Base-by-base conservation (phyloP, 2,797 vertebrate genomes). In the Channa striata region DNA sequence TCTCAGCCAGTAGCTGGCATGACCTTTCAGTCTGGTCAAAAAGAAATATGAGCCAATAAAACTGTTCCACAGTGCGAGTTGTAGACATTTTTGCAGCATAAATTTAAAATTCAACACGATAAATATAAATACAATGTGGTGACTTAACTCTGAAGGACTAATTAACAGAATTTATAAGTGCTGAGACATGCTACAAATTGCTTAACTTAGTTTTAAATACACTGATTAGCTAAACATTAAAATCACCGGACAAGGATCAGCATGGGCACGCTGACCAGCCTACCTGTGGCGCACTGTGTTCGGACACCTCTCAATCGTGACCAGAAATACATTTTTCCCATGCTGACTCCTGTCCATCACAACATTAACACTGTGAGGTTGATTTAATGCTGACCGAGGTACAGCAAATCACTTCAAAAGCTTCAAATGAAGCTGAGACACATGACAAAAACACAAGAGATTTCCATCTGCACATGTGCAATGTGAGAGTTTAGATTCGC, bases 401-500 rank as follows among this genome's bases (percentile, higher is more conserved):
- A 30, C 25, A 30, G 39, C 0, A 0, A 43, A 17, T 65, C 46
- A 54, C 46, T 56, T 46, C 5, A 37, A 63, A 54, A n/a, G 59
- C 34, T 76, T 68, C 6, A 50, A 1, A 60, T 65, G 50, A 9
- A 70, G 17, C 54, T 50, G 52, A 50, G 64, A 68, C 44, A 58
- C 33, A 68, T 44, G 20, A 65, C 54, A 44, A 67, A 43, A 64
- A 70, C 48, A 79, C 19, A 49, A 46, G 19, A 67, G 14, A 68
- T 25, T 73, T 65, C 61, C 66, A 48, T 59, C 67, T 46, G 48
- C 56, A 72, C 58, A 68, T 66, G 49, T 40, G 66, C 66, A 68
- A 65, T 72, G 74, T 64, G 65, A 70, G 72, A 78, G 63, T 78
- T 84, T 23, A 42, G 46, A 76, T 47, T 56, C 14, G 34, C 37